A percentile compares a stretch with the other conserved stretches of the same genome.
These are phyloP conservation scores for Actenoides hombroni DNA, from an alignment of 2,113 vertebrate species.

Conservation along the genomic window DNA sequence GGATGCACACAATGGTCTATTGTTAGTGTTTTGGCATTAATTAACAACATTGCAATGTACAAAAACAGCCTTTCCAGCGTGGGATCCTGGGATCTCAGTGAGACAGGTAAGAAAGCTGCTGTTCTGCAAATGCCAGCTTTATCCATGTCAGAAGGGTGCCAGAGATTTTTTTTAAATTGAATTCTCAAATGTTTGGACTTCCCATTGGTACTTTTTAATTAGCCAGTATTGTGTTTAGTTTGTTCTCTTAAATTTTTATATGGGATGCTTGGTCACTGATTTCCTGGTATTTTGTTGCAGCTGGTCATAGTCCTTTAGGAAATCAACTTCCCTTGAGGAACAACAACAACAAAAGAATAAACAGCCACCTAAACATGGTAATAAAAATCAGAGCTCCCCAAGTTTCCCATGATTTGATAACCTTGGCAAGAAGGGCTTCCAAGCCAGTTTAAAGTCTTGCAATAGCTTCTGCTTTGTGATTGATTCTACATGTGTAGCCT, in stretches of 20 bases:
- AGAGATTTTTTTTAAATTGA: slow-evolving; percentile 51
- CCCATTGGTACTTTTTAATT: slow-evolving; percentile 61
- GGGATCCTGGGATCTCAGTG: neutral
- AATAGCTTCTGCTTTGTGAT: neutral
- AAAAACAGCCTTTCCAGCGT: slow-evolving; percentile 43
- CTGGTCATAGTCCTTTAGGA: slow-evolving; percentile 52
- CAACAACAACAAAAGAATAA: slow-evolving; percentile 30
- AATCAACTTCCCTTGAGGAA: slow-evolving; percentile 59
- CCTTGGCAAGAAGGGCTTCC: neutral
- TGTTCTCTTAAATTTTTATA: slow-evolving; percentile 49
- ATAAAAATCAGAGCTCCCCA: slow-evolving; percentile 24
- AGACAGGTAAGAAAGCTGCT: slow-evolving; percentile 67
- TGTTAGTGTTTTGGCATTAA: slow-evolving; percentile 45
- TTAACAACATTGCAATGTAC: neutral
- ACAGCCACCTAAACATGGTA: neutral
- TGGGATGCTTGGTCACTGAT: slow-evolving; percentile 41
- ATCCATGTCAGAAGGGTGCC: slow-evolving; percentile 59
- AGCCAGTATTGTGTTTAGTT: slow-evolving; percentile 63
- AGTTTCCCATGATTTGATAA: slow-evolving; percentile 56
- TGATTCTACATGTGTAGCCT: slow-evolving; percentile 35
- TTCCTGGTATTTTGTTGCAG: slow-evolving; percentile 73
- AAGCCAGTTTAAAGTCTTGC: neutral
- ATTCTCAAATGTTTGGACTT: slow-evolving; percentile 63
- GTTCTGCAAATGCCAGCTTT: slow-evolving; percentile 49
- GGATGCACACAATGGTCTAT: slow-evolving; percentile 51